A percentile compares a stretch with the other conserved stretches of the same genome.
Evolutionary conservation across 1,140 invertebrate genomes (phyloP).

Genomic region (Diachasmimorpha longicaudata): DNA sequence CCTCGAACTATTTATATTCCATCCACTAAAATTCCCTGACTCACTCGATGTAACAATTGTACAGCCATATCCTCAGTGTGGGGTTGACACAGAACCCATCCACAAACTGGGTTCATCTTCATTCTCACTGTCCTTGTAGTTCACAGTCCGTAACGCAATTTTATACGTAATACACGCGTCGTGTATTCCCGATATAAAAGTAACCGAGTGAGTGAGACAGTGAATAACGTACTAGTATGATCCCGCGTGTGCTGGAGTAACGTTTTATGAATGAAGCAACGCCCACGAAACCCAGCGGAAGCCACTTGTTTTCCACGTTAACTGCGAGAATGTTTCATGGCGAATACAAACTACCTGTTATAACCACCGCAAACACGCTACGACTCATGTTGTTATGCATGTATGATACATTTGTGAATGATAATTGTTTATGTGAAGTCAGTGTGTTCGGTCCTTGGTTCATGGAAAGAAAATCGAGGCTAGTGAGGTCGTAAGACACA

Average conservation of each 20-base stretch:
- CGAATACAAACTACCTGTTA: slow-evolving; percentile 35
- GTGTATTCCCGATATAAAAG: not conserved
- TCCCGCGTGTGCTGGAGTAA: slow-evolving; percentile 29
- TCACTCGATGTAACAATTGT: too few species aligned
- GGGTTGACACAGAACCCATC: not conserved
- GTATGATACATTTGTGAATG: not conserved
- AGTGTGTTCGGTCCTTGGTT: slow-evolving; percentile 4
- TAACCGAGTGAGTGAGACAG: not conserved
- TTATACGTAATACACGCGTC: slow-evolving; percentile 10
- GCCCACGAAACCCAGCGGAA: slow-evolving; percentile 36
- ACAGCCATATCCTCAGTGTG: not conserved
- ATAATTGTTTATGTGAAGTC: not conserved
- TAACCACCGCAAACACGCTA: not conserved
- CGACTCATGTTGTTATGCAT: not conserved
- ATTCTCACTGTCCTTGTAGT: slow-evolving; percentile 19
- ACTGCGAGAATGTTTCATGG: slow-evolving; percentile 28
- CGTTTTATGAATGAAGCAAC: slow-evolving; percentile 41
- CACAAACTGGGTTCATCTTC: not conserved
- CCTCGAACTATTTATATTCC: too few species aligned
- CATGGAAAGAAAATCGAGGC: slow-evolving; percentile 15
- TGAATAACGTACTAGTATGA: not conserved
- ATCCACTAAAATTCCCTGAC: too few species aligned
- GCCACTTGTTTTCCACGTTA: slow-evolving; percentile 40
- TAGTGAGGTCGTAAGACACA: slow-evolving; percentile 15
- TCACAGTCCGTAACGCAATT: slow-evolving; percentile 25